Conservation (phyloP, 2,113 vertebrate species). For the Pampusana beccarii region DNA sequence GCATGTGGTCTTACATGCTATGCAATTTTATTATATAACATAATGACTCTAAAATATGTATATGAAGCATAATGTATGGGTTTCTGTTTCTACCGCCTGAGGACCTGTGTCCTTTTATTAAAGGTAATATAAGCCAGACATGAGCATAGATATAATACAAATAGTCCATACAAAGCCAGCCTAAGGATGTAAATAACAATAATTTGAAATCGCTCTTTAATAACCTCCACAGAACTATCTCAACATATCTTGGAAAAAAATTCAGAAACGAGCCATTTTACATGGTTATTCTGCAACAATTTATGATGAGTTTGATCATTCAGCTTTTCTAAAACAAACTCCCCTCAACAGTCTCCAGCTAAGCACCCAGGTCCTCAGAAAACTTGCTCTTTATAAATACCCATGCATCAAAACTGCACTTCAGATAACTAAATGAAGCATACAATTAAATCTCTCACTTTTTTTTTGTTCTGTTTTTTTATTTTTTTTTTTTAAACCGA, state of each 20-base stretch:
- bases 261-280: not conserved
- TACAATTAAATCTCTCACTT: not conserved
- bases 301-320: not conserved
- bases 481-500: not conserved
- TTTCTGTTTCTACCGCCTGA: slow-evolving; percentile 48
- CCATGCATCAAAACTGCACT: not conserved
- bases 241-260: not conserved
- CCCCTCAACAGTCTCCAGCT: not conserved
- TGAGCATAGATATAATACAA: not conserved
- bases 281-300: not conserved
- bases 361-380: not conserved
- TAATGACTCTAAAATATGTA: not conserved
- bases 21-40: not conserved
- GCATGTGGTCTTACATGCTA: not conserved
- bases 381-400: not conserved
- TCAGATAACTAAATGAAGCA: not conserved
- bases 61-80: slow-evolving; percentile 22
- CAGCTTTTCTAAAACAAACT: not conserved
- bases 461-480: not conserved
- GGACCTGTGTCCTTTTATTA: not conserved
- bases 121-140: not conserved
- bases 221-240: not conserved
- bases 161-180: not conserved
- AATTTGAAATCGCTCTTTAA: not conserved
- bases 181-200: not conserved